Evolutionary conservation across 1,140 invertebrate species (phyloP).

Genomic region (Eumeta japonica): DNA sequence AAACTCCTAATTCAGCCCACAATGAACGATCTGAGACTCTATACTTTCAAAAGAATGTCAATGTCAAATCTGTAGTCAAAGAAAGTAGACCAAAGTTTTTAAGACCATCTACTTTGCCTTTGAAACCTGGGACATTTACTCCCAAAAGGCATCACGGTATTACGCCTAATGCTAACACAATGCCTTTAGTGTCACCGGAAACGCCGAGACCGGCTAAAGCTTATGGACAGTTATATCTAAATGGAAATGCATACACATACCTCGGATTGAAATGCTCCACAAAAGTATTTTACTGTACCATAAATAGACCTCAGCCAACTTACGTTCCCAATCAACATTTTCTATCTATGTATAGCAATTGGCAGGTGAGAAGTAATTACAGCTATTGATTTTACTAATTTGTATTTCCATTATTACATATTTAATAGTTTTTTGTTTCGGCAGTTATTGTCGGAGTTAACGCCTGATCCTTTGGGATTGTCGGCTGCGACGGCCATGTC

Average conservation of each 20-base stretch:
- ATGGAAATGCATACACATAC: conserved; percentile 91
- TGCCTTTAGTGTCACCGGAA: conserved; percentile 82
- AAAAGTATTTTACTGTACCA: conserved; percentile 86
- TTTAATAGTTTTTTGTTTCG: conserved; percentile 31
- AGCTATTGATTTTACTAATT: conserved; percentile 4
- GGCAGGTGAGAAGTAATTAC: conserved; percentile 64
- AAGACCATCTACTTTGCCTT: conserved; percentile 73
- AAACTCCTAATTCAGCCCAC: conserved; percentile 14
- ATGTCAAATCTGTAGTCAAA: conserved; percentile 22
- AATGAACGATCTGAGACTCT: conserved; percentile 52
- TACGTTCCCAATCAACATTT: conserved; percentile 89
- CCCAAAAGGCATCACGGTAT: conserved; percentile 76
- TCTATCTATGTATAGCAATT: conserved; percentile 97
- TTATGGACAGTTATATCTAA: conserved; percentile 83
- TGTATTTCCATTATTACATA: conserved; percentile 15
- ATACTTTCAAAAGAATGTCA: conserved; percentile 48
- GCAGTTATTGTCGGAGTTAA: conserved; percentile 68
- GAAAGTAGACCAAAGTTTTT: conserved; percentile 67
- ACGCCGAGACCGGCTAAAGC: conserved; percentile 84
- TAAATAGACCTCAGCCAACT: conserved; percentile 91
- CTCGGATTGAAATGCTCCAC: conserved; percentile 88
- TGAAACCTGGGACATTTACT: conserved; percentile 79
- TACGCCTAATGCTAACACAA: conserved; percentile 72
- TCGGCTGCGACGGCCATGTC: conserved; percentile 67
- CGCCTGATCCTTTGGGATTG: conserved; percentile 71